Percentiles rank a stretch among this genome's conserved stretches.
These are phyloP conservation scores for Atta cephalotes DNA, from an alignment of 1,140 invertebrate genomes.

Conservation along the genomic window DNA sequence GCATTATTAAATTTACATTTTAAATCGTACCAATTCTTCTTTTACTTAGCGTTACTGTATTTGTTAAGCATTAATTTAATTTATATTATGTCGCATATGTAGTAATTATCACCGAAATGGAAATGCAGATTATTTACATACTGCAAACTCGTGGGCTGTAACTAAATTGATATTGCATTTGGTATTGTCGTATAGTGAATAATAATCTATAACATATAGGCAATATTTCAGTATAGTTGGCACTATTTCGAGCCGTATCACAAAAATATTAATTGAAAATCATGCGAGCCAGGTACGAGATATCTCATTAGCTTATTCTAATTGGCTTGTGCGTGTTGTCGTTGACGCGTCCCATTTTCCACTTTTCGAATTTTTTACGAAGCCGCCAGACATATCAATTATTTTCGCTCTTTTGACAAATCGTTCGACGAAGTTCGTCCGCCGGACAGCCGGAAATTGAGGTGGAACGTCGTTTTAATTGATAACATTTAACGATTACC, in stretches of 20 bases:
- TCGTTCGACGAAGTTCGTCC: neutral
- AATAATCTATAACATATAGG: conserved; percentile 40
- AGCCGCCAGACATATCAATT: conserved; percentile 51
- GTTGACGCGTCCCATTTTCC: conserved; percentile 26
- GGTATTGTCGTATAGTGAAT: conserved; percentile 40
- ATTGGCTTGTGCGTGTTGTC: conserved; percentile 26
- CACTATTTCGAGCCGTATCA: neutral
- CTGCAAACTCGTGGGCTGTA: conserved; percentile 1
- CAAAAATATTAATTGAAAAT: conserved; percentile 57
- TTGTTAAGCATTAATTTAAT: conserved; percentile 1
- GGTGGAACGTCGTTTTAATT: conserved; percentile 13
- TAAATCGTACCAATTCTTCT: neutral
- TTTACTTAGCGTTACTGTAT: conserved; percentile 9
- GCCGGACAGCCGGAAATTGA: conserved; percentile 24
- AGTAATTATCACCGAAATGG: conserved; percentile 30
- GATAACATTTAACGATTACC: neutral
- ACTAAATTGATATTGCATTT: conserved; percentile 26
- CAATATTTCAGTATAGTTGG: conserved; percentile 3
- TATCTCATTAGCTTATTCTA: conserved; percentile 31
- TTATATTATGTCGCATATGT: conserved; percentile 8
- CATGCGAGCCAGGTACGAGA: neutral
- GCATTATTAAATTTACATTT: neutral
- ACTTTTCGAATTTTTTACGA: conserved; percentile 42
- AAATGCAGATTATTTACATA: conserved; percentile 32
- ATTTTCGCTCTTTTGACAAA: conserved; percentile 36